Evolutionary conservation across 2,888 invertebrate genomes (phyloP).

Genomic region (Phortica magna): DNA sequence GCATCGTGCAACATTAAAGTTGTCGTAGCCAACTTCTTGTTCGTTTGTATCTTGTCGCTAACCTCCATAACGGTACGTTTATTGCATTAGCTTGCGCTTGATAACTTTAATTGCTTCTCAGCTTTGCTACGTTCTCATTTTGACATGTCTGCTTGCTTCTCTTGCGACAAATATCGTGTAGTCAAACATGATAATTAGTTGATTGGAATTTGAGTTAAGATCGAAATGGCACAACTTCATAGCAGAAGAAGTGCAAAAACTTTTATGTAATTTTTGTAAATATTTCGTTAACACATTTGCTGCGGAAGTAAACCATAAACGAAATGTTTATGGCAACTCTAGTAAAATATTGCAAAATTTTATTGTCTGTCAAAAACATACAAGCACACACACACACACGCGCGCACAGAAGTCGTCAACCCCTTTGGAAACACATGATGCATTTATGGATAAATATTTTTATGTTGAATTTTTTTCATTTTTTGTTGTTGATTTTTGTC

Average conservation of each 20-base stretch:
- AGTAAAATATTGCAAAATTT: constrained; percentile 57
- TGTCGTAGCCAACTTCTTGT: neutral
- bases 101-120: too few species aligned
- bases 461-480: neutral
- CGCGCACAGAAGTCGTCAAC: neutral
- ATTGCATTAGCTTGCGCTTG: too few species aligned
- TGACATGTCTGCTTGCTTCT: neutral
- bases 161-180: too few species aligned
- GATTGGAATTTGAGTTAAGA: too few species aligned
- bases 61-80: neutral
- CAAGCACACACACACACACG: neutral
- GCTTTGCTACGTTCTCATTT: neutral
- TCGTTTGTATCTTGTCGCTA: neutral
- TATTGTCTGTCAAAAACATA: constrained; percentile 10
- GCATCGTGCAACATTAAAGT: neutral
- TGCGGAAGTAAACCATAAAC: too few species aligned
- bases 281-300: too few species aligned
- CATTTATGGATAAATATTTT: neutral
- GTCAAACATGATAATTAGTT: too few species aligned
- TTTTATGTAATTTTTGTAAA: too few species aligned
- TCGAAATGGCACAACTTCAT: too few species aligned
- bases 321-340: constrained; percentile 46
- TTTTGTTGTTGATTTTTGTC: neutral
- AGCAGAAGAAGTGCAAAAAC: too few species aligned
- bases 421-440: neutral